Percentiles rank a stretch among this genome's conserved stretches.
Conservation (phyloP, 2,113 vertebrate species). For the Epinephelus cyanopodus region DNA sequence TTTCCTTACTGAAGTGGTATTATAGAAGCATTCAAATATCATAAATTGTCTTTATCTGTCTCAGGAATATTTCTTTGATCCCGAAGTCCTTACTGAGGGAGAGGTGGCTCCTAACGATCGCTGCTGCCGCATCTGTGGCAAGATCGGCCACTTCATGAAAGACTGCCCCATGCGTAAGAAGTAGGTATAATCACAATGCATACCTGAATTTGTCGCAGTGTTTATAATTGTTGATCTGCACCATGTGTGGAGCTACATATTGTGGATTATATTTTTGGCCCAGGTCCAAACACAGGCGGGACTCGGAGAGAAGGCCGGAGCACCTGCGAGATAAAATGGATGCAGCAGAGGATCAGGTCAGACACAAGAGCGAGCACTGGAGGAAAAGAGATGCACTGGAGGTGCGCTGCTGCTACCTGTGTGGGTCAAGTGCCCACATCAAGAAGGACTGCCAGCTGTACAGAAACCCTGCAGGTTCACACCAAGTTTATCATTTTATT, state of each 20-base stretch:
- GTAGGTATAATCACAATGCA: slow-evolving; percentile 77
- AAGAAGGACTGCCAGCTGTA: slow-evolving; percentile 93
- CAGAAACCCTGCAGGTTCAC: slow-evolving; percentile 87
- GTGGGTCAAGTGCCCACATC: slow-evolving; percentile 91
- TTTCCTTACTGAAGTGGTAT: not conserved
- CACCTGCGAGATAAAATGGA: slow-evolving; percentile 81
- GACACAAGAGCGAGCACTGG: slow-evolving; percentile 87
- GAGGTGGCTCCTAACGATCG: slow-evolving; percentile 95
- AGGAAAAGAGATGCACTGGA: slow-evolving; percentile 89
- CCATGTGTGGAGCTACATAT: not conserved
- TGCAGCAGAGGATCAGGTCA: slow-evolving; percentile 76
- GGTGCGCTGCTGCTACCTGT: slow-evolving; percentile 92
- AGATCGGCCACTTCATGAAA: slow-evolving; percentile 98
- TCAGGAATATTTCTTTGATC: slow-evolving; percentile 96
- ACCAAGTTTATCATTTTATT: not conserved
- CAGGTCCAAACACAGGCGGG: slow-evolving; percentile 85
- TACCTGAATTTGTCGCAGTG: not conserved
- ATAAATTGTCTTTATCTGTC: slow-evolving; percentile 19
- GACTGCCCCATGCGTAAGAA: slow-evolving; percentile 94
- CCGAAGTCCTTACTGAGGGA: slow-evolving; percentile 93
- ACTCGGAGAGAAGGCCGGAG: slow-evolving; percentile 83
- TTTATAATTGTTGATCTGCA: not conserved
- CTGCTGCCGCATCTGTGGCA: slow-evolving; percentile 96
- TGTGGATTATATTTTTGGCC: not conserved
- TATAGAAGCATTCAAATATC: not conserved